Evolutionary conservation across 2,888 invertebrate species (phyloP), one percentile per base, ranked within the genome.

Genomic region (Stomorhina lunata): DNA sequence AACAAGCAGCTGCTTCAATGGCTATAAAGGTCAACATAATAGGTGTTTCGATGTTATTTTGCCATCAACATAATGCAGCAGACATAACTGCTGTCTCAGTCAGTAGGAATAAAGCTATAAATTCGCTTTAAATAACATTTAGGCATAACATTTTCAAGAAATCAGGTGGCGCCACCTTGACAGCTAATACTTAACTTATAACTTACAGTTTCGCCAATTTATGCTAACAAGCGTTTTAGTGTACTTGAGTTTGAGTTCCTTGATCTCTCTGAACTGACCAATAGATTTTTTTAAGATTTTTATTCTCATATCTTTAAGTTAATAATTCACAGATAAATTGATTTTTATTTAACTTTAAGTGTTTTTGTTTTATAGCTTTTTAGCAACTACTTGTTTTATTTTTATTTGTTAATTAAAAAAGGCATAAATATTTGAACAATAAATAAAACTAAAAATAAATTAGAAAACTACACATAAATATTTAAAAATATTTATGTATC

Each of bases 121-220:
- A n/a, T n/a, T n/a, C n/a, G n/a, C n/a, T n/a, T n/a, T n/a, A n/a
- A n/a, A n/a, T n/a, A n/a, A n/a, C n/a, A n/a, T n/a, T n/a, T n/a
- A n/a, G n/a, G n/a, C n/a, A n/a, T n/a, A n/a, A n/a, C n/a, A n/a
- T n/a, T n/a, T n/a, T n/a, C 37, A 10, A 5, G 29, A 37, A 53
- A 25, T 55, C 40, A 71, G 69, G 57, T 80, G 80, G 80, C 80
- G 80, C 80, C 80, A 76, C 50, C 75, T 75, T 57, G 75, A 69
- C 50, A 65, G 65, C 59, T 50, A 71, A 65, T 63, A 17, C 71
- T 80, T 80, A 57, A 76, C 65, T 76, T 69, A 75, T 80, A 69
- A 55, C 65, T 65, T n/a, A n/a, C n/a, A n/a, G n/a, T n/a, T n/a
- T 61, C n/a, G 34, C 25, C 29, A 29, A 15, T 53, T 63, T 29